These are phyloP conservation scores for Leucophora obtusa DNA, from an alignment of 2,888 invertebrate species.

Conservation along the genomic window DNA sequence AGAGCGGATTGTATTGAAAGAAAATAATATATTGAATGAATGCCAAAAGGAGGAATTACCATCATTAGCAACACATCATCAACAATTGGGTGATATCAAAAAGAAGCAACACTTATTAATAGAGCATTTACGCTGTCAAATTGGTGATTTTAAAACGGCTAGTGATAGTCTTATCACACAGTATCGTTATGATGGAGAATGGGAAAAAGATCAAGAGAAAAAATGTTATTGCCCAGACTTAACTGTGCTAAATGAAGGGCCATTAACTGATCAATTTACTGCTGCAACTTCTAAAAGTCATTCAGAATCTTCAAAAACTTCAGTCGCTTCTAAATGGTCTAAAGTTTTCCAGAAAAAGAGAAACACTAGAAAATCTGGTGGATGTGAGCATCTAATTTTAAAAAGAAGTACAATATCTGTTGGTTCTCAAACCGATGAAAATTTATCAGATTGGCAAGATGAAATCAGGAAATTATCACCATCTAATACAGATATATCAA, in stretches of 20 bases:
- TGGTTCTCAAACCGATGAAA: too few relatives aligned
- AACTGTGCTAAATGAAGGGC: background rate
- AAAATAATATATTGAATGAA: constrained; percentile 55
- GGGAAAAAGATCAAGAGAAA: background rate
- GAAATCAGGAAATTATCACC: too few relatives aligned
- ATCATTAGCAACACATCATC: constrained; percentile 65
- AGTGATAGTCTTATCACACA: constrained; percentile 4
- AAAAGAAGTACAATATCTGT: too few relatives aligned
- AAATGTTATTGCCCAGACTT: background rate
- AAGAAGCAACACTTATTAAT: constrained; percentile 69
- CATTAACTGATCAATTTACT: too few relatives aligned
- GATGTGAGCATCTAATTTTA: too few relatives aligned
- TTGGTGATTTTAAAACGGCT: constrained; percentile 61
- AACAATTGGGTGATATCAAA: constrained; percentile 68
- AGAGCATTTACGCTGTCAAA: constrained; percentile 64
- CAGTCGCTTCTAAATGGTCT: too few relatives aligned
- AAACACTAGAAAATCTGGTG: too few relatives aligned
- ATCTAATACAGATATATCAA: too few relatives aligned
- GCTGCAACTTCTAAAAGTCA: too few relatives aligned
- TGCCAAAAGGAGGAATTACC: constrained; percentile 66
- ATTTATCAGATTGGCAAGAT: too few relatives aligned
- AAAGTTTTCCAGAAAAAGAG: too few relatives aligned
- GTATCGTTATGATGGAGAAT: constrained; percentile 36
- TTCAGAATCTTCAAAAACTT: too few relatives aligned
- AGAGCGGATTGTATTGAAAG: constrained; percentile 66